Evolutionary conservation across 2,113 vertebrate genomes (phyloP).

Genomic region (Percopsis transmontana): DNA sequence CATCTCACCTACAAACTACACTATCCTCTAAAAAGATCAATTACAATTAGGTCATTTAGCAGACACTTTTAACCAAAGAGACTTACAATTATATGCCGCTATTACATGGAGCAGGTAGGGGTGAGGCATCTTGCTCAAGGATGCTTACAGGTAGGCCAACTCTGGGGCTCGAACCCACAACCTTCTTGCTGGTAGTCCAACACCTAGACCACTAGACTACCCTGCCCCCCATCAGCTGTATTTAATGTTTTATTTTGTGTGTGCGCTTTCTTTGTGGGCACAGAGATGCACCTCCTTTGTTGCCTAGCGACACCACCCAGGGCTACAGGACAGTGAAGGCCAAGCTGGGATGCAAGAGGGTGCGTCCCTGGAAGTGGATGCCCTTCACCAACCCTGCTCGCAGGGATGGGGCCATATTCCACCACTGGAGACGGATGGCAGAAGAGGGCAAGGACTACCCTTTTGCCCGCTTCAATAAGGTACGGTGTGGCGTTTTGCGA

Average conservation of each 20-base stretch:
- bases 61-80: too few relatives aligned
- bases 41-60: too few relatives aligned
- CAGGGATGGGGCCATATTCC: constrained; percentile 95
- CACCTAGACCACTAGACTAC: too few relatives aligned
- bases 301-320: constrained; percentile 96
- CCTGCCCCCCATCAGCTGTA: background rate
- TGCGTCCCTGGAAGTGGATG: constrained; percentile 99
- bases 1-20: background rate
- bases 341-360: constrained; percentile 96
- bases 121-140: too few relatives aligned
- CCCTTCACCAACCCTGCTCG: constrained; percentile 96
- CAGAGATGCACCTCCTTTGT: constrained; percentile 93
- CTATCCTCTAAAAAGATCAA: background rate
- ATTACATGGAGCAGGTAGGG: too few relatives aligned
- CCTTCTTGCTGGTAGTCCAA: too few relatives aligned
- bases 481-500: too few relatives aligned
- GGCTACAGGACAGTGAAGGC: constrained; percentile 98
- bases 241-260: background rate
- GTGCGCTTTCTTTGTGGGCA: constrained; percentile 2
- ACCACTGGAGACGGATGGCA: constrained; percentile 95
- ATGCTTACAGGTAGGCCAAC: too few relatives aligned
- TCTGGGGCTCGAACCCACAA: too few relatives aligned
- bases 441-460: constrained; percentile 98
- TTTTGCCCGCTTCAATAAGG: constrained; percentile 98
- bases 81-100: too few relatives aligned